A percentile compares a stretch with the other conserved stretches of the same genome.
Evolutionary conservation across 2,113 vertebrate genomes (phyloP).

Genomic region (Muntiacus muntjak): DNA sequence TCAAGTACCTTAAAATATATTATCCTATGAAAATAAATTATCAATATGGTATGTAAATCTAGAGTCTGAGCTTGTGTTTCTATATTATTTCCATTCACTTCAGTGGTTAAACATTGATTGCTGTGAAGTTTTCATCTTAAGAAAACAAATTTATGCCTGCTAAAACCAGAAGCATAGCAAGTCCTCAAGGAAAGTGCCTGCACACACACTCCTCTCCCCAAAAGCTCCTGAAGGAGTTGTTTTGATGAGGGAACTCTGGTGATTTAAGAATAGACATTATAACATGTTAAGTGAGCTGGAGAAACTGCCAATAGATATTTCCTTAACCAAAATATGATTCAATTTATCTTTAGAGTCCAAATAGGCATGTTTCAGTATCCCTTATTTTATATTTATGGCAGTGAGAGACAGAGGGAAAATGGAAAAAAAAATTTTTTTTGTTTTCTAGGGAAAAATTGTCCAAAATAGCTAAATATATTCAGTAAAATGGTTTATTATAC

Average conservation of each 20-base stretch:
- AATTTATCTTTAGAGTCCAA: not conserved
- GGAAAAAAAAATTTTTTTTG: not conserved
- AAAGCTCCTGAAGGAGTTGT: not conserved
- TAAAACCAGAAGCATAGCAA: not conserved
- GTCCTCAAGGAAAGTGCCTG: not conserved
- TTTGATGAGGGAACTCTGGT: not conserved
- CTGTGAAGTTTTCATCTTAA: not conserved
- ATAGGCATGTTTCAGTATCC: not conserved
- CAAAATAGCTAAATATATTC: not conserved
- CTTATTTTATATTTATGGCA: not conserved
- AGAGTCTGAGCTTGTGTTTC: not conserved
- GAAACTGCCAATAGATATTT: not conserved
- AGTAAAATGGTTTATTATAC: not conserved
- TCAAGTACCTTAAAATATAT: not conserved
- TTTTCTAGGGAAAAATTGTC: not conserved
- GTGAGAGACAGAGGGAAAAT: not conserved
- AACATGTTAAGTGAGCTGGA: not conserved
- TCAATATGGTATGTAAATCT: not conserved
- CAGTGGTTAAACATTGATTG: not conserved
- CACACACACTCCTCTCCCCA: not conserved
- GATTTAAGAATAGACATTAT: not conserved
- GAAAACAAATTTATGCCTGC: not conserved
- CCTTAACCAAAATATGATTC: not conserved
- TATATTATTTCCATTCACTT: not conserved
- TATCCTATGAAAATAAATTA: not conserved